A percentile compares a stretch with the other conserved stretches of the same genome.
These are phyloP conservation scores for Zeugodacus cucurbitae DNA, from an alignment of 1,140 invertebrate species.

Conservation along the genomic window DNA sequence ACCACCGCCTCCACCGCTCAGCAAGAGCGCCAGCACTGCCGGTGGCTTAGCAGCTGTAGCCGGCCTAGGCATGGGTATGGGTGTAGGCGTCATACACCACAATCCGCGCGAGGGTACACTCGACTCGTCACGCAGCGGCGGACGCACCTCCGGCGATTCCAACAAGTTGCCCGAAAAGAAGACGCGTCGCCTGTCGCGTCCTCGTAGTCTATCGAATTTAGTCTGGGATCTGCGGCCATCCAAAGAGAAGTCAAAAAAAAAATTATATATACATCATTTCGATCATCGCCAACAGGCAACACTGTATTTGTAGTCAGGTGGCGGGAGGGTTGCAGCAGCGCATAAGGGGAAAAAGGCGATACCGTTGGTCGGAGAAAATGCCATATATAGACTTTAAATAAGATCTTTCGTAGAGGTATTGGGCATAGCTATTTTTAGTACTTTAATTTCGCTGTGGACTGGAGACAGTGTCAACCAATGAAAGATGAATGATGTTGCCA, in stretches of 20 bases:
- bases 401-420: not conserved
- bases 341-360: not conserved
- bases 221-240: constrained; percentile 81
- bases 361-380: not conserved
- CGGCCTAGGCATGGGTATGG: not conserved
- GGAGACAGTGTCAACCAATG: not conserved
- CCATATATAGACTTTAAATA: constrained; percentile 24
- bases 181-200: constrained; percentile 79
- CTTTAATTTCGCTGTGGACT: not conserved
- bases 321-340: not conserved
- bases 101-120: constrained; percentile 76
- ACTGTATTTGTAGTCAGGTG: constrained; percentile 60
- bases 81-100: constrained; percentile 51
- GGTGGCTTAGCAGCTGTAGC: constrained; percentile 42
- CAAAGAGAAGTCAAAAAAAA: constrained; percentile 71
- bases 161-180: constrained; percentile 83
- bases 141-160: constrained; percentile 85
- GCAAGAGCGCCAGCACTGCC: constrained; percentile 58
- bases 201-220: constrained; percentile 85
- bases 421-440: not conserved
- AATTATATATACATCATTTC: constrained; percentile 66
- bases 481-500: constrained; percentile 28
- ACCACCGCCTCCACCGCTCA: constrained; percentile 50
- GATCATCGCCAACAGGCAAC: constrained; percentile 66
- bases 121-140: constrained; percentile 88